Evolutionary conservation across 1,140 invertebrate species (phyloP), one percentile per base, ranked within the genome.

Genomic region (Pogonognathellus flavescens): DNA sequence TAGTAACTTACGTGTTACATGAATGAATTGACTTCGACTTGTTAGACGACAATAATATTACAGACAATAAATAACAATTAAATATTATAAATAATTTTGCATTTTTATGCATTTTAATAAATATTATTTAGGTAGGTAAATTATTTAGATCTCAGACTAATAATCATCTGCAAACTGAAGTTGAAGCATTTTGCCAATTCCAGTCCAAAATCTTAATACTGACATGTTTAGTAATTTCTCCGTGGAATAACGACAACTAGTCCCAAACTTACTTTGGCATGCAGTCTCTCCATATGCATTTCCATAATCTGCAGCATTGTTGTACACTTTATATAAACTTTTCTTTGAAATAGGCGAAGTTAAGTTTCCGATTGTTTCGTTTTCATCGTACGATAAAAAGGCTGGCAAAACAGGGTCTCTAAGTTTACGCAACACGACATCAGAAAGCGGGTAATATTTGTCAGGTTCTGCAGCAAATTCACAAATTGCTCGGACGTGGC

Each of bases 401-500:
- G 80, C 16, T 49, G 85, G 72, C 14, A 85, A 41, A 4, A 55
- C 72, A 25, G 86, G 83, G 60, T 86, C 62, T 62, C 85, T 49
- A 1, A 90, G 31, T 66, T 88, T 84, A 59, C 89, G 89, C 52
- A 89, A 60, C 59, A 90, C 84, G 11, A 90, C 82, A 13, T 90
- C 88, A 1, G 87, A 87, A 41, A 90, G 66, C 13, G 90, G 90
- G 7, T 86, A 88, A 80, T 85, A 90, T 22, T 70, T 86, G 9
- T 87, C 86, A 2, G 89, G 89, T 0, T 89, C 85, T 0, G 89
- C 87, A 0, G 90, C 86, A 76, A 90, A 81, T 87, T 90, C 90
- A 82, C 90, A 90, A n/a, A 90, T 49, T 0, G 90, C 87, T 16
- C 90, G 82, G 50, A 89, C 85, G 82, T 90, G 90, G 62, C 90